Evolutionary conservation across 2,888 invertebrate genomes (phyloP).

Genomic region (Hipparchia sbordonii): DNA sequence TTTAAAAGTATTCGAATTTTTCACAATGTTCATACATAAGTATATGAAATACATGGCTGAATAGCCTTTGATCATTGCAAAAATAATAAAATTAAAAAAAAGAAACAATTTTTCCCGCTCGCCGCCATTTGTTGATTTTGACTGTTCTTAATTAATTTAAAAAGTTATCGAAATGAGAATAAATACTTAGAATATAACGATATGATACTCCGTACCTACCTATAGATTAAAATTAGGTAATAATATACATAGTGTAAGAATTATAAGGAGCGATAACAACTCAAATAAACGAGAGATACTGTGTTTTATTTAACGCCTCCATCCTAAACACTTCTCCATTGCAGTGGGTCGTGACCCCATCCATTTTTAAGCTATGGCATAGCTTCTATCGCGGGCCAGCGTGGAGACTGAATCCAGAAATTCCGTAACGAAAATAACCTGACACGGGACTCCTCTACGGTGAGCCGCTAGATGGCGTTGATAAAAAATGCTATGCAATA

Average conservation of each 20-base stretch:
- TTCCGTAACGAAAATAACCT: too few species aligned
- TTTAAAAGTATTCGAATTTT: too few species aligned
- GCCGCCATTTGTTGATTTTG: conserved; percentile 38
- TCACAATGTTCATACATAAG: too few species aligned
- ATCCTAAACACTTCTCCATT: background rate
- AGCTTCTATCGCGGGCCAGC: too few species aligned
- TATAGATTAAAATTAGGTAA: conserved; percentile 59
- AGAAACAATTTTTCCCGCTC: conserved; percentile 27
- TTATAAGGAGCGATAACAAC: conserved; percentile 65
- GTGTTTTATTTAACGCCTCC: conserved; percentile 59
- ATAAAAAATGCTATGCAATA: too few species aligned
- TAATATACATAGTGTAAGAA: conserved; percentile 60
- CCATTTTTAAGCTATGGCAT: too few species aligned
- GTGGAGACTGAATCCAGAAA: too few species aligned
- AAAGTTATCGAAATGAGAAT: conserved; percentile 39
- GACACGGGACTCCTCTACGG: too few species aligned
- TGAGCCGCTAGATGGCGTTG: too few species aligned
- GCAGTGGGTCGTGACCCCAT: too few species aligned
- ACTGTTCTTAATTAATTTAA: conserved; percentile 44
- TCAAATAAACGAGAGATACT: conserved; percentile 51
- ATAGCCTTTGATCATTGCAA: background rate
- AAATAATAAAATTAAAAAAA: background rate
- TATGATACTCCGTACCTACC: conserved; percentile 72
- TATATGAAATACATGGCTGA: background rate
- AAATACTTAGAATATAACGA: conserved; percentile 45